Base-by-base conservation (phyloP, 1,140 invertebrate genomes). In the Drosophila insularis region DNA sequence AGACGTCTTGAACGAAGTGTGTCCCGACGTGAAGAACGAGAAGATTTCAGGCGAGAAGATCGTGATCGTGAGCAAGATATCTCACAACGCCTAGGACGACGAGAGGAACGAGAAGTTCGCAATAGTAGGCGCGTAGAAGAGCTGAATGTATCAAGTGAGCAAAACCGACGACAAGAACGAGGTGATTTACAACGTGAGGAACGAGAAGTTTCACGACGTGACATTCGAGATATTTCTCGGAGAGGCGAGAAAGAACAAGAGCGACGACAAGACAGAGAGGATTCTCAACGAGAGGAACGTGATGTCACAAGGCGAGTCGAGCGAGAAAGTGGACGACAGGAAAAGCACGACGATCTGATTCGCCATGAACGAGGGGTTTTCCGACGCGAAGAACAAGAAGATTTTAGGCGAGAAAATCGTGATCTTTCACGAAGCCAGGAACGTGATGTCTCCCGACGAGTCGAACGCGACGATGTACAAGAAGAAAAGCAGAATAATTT, bases 171-270 rank as follows among this genome's bases (percentile, higher is more conserved):
- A 35, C 8, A 35, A 11, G 32, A 35, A 35, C 32, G 32, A 8
- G 21, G 58, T 2, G 17, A 37, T 4, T 17, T 39, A 11, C 40
- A 3, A 11, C 21, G 11, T 23, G 21, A 54, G 27, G n/a, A 27
- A 55, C 61, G 27, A 13, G 53, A 46, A 21, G 17, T 32, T 23
- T 11, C 17, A 4, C 27, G 58, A 23, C 8, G 40, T 55, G 13
- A 21, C n/a, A 46, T 40, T 10, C 63, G 59, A 8, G 31, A n/a
- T 1, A 19, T 14, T 35, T 7, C 31, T 7, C 63, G 60, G 13
- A 59, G 60, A 13, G 73, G 21, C 1, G 63, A 69, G 0, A 35
- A 59, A 4, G 61, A 35, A 17, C 14, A 7, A 17, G 43, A 46
- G 43, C 43, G 43, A 8, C 43, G 17, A 19, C 32, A 35, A 10